Evolutionary conservation across 2,797 vertebrate genomes (phyloP), one percentile per base, ranked within the genome.

Genomic region (Buphagus erythrorhynchus): DNA sequence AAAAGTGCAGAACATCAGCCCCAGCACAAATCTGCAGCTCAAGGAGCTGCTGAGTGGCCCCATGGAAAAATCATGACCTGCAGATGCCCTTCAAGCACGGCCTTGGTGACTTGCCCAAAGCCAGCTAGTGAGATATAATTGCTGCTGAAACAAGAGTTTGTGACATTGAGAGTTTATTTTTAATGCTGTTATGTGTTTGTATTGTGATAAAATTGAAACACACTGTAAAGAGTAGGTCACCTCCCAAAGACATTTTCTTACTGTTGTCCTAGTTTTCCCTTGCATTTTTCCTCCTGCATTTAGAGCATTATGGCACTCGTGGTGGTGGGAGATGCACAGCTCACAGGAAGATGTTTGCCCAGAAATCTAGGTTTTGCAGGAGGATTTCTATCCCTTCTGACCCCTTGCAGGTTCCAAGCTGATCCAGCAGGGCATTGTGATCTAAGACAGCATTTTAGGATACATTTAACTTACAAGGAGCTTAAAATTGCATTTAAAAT

Each of bases 171-270:
- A 7, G 5, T 12, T 6, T 12, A 74, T 94, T 49, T 75, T 10
- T 1, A 83, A 42, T 35, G 38, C 4, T 62, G 21, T 51, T 73
- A 46, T 54, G n/a, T 80, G 24, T 88, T 94, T 93, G 52, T 58
- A 72, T 78, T 61, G 42, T 51, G 43, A 36, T 72, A 80, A 94
- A 96, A 78, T 24, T 68, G 46, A 93, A 91, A 95, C 86, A 21
- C 31, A 20, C 29, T 33, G 1, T 6, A 33, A 80, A 80, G 22
- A 83, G 26, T 31, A 80, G 25, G 85, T 90, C 62, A 81, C 19
- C 4, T 78, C 46, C 20, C 20, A 68, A 46, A 95, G 62, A 91
- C 28, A 20, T 68, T 80, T 76, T 35, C 42, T 71, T 77, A 6
- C 26, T 35, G 3, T 20, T 86, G 28, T 61, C 73, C 54, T 48